Conservation (phyloP, 2,888 invertebrate species). For the Geophilus truncorum region DNA sequence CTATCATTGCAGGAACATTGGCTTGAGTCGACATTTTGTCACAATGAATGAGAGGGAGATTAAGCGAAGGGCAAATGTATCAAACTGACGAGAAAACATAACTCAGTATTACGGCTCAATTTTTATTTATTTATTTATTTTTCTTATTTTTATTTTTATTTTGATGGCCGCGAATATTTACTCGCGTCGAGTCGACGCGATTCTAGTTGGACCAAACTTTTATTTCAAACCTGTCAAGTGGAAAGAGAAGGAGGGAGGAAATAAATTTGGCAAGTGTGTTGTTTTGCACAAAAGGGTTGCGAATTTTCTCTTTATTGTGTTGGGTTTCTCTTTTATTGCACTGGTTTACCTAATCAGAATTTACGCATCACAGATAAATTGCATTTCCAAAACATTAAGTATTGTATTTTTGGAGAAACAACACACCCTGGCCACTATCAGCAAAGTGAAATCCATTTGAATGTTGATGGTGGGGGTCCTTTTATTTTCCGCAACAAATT, state of each 20-base stretch:
- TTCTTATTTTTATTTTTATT: background rate
- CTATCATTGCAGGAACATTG: background rate
- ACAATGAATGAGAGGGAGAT: background rate
- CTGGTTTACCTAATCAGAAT: background rate
- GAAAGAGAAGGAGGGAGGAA: background rate
- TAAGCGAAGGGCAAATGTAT: background rate
- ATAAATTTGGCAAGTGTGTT: background rate
- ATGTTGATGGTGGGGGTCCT: background rate
- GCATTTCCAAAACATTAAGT: background rate
- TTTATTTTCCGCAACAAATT: background rate
- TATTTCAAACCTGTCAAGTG: background rate
- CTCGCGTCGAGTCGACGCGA: no score
- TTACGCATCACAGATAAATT: background rate
- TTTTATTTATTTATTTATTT: background rate
- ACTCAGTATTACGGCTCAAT: background rate
- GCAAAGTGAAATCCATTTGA: background rate
- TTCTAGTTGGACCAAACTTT: background rate
- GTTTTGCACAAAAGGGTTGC: background rate
- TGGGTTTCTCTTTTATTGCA: background rate
- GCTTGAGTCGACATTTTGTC: background rate
- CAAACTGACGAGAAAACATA: background rate
- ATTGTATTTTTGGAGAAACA: background rate
- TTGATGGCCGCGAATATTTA: no score
- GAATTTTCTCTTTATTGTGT: background rate
- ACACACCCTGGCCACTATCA: background rate